Evolutionary conservation across 1,140 invertebrate species (phyloP).

Genomic region (Aphelinus certus): DNA sequence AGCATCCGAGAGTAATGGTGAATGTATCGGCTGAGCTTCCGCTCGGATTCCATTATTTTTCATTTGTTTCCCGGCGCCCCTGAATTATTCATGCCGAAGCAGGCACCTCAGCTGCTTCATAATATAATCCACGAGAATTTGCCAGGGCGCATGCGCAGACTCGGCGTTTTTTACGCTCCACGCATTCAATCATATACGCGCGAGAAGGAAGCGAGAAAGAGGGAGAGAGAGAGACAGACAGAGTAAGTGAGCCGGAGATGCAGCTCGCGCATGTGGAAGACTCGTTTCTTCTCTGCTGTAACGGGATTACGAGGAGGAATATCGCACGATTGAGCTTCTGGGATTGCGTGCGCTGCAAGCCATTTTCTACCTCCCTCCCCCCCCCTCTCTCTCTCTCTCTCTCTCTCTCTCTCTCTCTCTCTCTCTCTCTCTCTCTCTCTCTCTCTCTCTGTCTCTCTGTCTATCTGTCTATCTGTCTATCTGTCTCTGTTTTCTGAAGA

Average conservation of each 20-base stretch:
- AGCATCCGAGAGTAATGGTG: conserved; percentile 43
- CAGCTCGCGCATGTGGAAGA: background rate
- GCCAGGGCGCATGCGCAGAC: background rate
- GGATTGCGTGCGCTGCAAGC: conserved; percentile 15
- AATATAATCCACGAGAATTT: conserved; percentile 52
- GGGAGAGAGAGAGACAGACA: conserved; percentile 1
- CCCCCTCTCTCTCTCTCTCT: background rate
- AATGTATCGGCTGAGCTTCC: conserved; percentile 53
- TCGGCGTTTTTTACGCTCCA: conserved; percentile 37
- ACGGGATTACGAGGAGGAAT: conserved; percentile 20
- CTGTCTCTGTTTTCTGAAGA: too few species aligned
- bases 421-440: too few species aligned
- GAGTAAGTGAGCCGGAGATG: background rate
- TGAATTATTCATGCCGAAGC: conserved; percentile 56
- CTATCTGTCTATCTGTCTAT: too few species aligned
- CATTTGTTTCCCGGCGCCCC: conserved; percentile 51
- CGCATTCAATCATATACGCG: conserved; percentile 43
- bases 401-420: too few species aligned
- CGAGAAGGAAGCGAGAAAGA: conserved; percentile 35
- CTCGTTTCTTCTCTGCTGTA: conserved; percentile 13
- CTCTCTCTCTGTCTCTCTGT: too few species aligned
- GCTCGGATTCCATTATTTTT: conserved; percentile 58
- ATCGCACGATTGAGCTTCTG: conserved; percentile 33
- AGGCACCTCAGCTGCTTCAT: conserved; percentile 47
- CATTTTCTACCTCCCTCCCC: background rate